Evolutionary conservation across 2,888 invertebrate species (phyloP), one percentile per base, ranked within the genome.

Genomic region (Eulithis prunata): DNA sequence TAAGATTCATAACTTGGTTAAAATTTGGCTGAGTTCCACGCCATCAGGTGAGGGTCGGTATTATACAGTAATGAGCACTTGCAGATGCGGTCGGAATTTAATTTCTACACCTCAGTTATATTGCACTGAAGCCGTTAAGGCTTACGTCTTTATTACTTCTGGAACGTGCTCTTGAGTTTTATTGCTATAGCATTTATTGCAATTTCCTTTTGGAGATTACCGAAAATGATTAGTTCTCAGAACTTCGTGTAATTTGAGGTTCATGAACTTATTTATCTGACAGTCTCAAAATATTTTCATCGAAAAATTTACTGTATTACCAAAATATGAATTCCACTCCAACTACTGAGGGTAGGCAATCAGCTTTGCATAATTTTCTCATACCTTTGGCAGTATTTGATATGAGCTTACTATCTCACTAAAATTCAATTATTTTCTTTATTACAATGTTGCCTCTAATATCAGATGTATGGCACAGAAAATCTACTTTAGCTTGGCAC

Each of bases 1-100:
- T 59, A 41, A 59, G n/a, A 21, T 55, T 52, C 59, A 52, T 62
- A 62, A 57, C 56, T 59, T 47, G 64, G 41, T 64, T 68, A 66
- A 63, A 66, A 64, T 71, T 72, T 74, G 75, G 74, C 75, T 65
- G 70, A 54, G 60, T 67, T 72, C 72, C 74, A 71, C 60, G 52
- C 56, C 43, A 60, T 60, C 57, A 58, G 57, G 65, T 60, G 66
- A 66, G 53, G 63, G 51, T 68, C 53, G 57, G 57, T 69, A 59
- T 68, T 68, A 66, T 38, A 53, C 38, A 55, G 71, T 71, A 73
- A 75, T 71, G 66, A 74, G 71, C 55, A 66, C 59, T 58, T 58
- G 66, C 62, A 72, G 66, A 63, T 69, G 71, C 63, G 71, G 70
- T 62, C 47, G 65, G 71, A 71, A 72, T 72, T 72, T 69, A 68